phyloP scores from a whole-genome alignment of 1,140 invertebrate genomes.

The Penaeus chinensis region DNA sequence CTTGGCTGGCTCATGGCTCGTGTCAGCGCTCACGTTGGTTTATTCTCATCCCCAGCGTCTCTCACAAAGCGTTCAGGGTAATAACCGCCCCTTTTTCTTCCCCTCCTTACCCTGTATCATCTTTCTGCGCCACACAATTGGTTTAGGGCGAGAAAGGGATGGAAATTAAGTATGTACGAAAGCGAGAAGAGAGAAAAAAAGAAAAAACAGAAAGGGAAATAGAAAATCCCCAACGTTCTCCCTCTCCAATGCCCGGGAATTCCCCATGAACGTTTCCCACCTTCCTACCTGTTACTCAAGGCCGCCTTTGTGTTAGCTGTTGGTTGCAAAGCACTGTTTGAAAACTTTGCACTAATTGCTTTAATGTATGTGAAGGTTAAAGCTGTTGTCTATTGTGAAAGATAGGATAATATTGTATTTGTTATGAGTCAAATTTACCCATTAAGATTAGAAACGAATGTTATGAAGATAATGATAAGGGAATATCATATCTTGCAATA shows the following conservation, averaged over 20 bases:
- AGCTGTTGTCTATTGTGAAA: conserved; percentile 61
- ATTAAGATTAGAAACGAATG: conserved; percentile 46
- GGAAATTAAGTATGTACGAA: no score
- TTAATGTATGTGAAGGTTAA: conserved; percentile 59
- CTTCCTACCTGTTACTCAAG: neutral
- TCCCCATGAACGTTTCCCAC: neutral
- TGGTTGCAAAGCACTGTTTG: conserved; percentile 52
- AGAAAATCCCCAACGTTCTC: neutral
- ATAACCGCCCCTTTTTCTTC: no score
- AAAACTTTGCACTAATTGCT: conserved; percentile 60
- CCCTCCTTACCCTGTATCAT: no score
- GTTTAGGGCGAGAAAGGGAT: no score
- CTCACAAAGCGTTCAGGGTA: no score
- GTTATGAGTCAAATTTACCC: conserved; percentile 54
- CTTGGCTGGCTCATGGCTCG: no score
- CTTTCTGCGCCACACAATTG: no score
- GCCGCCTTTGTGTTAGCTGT: conserved; percentile 44
- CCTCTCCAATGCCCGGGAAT: neutral
- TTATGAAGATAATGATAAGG: conserved; percentile 37
- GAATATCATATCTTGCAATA: conserved; percentile 41
- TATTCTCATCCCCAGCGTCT: no score
- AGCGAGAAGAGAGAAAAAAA: no score
- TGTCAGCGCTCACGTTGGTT: no score
- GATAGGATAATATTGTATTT: conserved; percentile 58
- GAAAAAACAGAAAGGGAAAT: no score